A percentile compares a stretch with the other conserved stretches of the same genome.
Evolutionary conservation across 2,888 invertebrate species (phyloP).

Genomic region (Agonum fuliginosum): DNA sequence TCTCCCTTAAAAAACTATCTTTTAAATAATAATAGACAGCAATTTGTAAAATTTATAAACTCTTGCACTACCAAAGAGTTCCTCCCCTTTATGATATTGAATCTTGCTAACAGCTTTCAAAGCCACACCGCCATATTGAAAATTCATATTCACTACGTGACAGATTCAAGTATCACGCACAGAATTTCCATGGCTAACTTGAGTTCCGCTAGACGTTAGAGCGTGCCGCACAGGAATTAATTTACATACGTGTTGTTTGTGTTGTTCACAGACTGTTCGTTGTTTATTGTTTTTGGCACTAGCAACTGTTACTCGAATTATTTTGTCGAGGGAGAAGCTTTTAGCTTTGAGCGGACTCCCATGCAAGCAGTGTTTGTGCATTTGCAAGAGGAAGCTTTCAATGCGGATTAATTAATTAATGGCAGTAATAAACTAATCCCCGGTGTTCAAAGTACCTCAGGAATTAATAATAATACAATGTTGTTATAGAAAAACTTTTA

Average conservation of each 20-base stretch:
- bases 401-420: conserved; percentile 34
- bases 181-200: conserved; percentile 16
- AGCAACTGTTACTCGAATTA: conserved; percentile 16
- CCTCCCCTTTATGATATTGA: conserved; percentile 3
- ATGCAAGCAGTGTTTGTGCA: not conserved
- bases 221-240: conserved; percentile 2
- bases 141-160: conserved; percentile 36
- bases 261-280: conserved; percentile 25
- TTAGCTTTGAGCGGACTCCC: no score
- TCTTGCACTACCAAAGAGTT: not conserved
- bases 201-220: not conserved
- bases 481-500: not conserved
- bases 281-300: conserved; percentile 37
- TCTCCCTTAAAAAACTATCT: no score
- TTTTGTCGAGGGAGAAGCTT: conserved; percentile 30
- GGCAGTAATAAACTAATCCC: conserved; percentile 1
- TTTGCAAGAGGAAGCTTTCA: not conserved
- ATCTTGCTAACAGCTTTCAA: conserved; percentile 3
- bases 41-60: not conserved
- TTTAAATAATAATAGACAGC: not conserved
- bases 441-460: not conserved
- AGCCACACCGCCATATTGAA: conserved; percentile 25
- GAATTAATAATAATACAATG: conserved; percentile 22
- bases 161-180: conserved; percentile 16
- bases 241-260: conserved; percentile 22